Percentiles rank a stretch among this genome's conserved stretches.
Conservation (phyloP, 1,140 invertebrate species). For the Bombus vancouverensis region DNA sequence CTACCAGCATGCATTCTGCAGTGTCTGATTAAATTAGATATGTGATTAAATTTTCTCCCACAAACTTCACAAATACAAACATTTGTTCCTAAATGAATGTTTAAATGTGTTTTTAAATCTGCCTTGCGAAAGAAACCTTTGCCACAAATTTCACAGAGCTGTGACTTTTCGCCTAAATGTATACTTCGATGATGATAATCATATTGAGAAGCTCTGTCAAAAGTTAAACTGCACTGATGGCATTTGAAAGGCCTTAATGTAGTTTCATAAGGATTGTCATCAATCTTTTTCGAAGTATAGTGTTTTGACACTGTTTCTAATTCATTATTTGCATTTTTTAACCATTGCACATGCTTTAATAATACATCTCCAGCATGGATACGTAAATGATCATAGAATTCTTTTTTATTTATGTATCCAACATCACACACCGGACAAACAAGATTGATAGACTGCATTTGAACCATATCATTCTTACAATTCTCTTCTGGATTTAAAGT, state of each 20-base stretch:
- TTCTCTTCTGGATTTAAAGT: constrained; percentile 9
- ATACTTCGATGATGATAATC: constrained; percentile 76
- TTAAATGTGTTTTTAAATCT: constrained; percentile 81
- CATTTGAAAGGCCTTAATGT: constrained; percentile 72
- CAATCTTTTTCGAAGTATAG: constrained; percentile 3
- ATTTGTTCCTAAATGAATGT: constrained; percentile 81
- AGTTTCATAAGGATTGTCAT: constrained; percentile 58
- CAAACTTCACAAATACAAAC: constrained; percentile 81
- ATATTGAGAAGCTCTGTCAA: constrained; percentile 76
- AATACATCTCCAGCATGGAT: constrained; percentile 70
- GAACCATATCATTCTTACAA: neutral
- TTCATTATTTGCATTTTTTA: constrained; percentile 27
- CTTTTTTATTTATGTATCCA: constrained; percentile 67
- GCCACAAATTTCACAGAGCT: constrained; percentile 77
- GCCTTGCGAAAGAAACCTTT: constrained; percentile 78
- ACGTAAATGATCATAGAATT: constrained; percentile 73
- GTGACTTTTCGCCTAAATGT: constrained; percentile 76
- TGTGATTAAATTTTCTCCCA: constrained; percentile 81
- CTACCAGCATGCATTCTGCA: constrained; percentile 79
- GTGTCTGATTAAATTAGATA: constrained; percentile 82
- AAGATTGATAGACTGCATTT: constrained; percentile 44
- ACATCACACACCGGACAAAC: constrained; percentile 68
- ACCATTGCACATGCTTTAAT: constrained; percentile 67
- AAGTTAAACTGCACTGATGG: constrained; percentile 70
- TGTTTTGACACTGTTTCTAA: constrained; percentile 28